Conservation (phyloP, 2,888 invertebrate species). For the Drosophila mimetica region DNA sequence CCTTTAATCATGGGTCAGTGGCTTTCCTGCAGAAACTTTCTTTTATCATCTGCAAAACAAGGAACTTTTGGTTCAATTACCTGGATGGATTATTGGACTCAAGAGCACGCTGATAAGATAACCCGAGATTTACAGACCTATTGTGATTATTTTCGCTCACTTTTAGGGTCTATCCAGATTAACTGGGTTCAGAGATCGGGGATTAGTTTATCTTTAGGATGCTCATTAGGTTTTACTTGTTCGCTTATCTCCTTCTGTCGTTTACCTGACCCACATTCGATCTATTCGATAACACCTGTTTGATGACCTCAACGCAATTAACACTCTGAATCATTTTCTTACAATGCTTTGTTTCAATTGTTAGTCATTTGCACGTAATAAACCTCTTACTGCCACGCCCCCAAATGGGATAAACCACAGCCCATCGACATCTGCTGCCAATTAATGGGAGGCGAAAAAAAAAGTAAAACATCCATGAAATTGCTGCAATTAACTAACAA, state of each 20-base stretch:
- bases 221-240: neutral
- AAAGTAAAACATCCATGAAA: conserved; percentile 46
- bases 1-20: conserved; percentile 12
- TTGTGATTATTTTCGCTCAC: neutral
- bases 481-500: conserved; percentile 71
- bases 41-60: conserved; percentile 13
- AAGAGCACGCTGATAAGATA: conserved; percentile 22
- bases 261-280: conserved; percentile 29
- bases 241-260: neutral
- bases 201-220: conserved; percentile 8
- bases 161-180: neutral
- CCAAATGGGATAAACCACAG: conserved; percentile 19
- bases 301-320: conserved; percentile 25
- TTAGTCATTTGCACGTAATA: conserved; percentile 25
- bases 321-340: conserved; percentile 16
- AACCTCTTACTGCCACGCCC: neutral
- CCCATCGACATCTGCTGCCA: conserved; percentile 24
- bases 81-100: conserved; percentile 5
- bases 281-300: conserved; percentile 21
- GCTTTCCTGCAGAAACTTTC: conserved; percentile 6
- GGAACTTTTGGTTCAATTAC: conserved; percentile 14
- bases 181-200: conserved; percentile 8
- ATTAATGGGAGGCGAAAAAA: conserved; percentile 18
- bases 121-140: conserved; percentile 6
- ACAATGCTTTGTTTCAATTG: conserved; percentile 12